Percentiles rank a stretch among this genome's conserved stretches.
Conservation (phyloP, 1,140 invertebrate species). For the Drosophila triauraria region DNA sequence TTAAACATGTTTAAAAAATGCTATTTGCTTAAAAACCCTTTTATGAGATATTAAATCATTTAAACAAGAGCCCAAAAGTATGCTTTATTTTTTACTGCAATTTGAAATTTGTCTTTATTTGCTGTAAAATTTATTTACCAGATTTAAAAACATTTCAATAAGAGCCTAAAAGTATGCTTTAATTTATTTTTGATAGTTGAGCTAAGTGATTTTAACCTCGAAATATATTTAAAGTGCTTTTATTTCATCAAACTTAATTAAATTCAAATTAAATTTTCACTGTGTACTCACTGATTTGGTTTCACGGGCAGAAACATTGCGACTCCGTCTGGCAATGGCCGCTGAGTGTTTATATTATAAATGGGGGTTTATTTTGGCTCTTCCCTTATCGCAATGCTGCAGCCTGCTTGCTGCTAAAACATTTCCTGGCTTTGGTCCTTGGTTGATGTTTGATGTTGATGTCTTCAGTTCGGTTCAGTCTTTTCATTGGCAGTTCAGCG, state of each 20-base stretch:
- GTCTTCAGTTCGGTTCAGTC: constrained; percentile 60
- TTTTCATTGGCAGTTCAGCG: constrained; percentile 70
- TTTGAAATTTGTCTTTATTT: no score
- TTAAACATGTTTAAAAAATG: no score
- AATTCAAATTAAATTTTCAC: constrained; percentile 1
- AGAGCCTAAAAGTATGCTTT: no score
- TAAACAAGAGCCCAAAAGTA: no score
- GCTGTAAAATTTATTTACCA: no score
- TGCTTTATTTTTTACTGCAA: no score
- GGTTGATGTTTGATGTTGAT: constrained; percentile 19
- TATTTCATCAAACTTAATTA: neutral
- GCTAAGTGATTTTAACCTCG: no score
- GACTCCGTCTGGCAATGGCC: neutral
- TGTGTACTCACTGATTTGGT: constrained; percentile 81
- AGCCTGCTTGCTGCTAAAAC: constrained; percentile 53
- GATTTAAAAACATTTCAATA: no score
- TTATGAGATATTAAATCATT: no score
- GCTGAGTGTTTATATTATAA: constrained; percentile 15
- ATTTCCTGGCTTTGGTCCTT: constrained; percentile 65
- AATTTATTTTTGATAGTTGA: no score
- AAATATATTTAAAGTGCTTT: neutral
- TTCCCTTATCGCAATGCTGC: constrained; percentile 49
- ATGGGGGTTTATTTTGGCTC: constrained; percentile 21
- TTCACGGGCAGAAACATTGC: constrained; percentile 84
- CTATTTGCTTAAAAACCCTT: no score